phyloP scores from a whole-genome alignment of 2,888 invertebrate genomes.

The Lottia gigantea region DNA sequence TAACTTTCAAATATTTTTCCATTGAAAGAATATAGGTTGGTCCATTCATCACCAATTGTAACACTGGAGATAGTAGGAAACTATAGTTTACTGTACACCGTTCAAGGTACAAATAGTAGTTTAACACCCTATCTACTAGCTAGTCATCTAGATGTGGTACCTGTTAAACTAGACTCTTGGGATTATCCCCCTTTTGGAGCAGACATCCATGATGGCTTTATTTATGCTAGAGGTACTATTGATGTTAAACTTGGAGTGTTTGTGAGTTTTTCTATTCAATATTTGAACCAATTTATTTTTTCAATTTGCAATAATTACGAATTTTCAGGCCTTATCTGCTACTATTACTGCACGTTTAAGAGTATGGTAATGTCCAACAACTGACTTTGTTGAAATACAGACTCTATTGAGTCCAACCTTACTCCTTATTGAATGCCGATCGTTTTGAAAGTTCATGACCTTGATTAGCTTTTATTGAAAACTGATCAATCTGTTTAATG shows the following conservation, averaged over 20 bases:
- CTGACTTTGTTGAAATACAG: too few species aligned
- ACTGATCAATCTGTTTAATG: too few species aligned
- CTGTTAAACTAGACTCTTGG: constrained; percentile 57
- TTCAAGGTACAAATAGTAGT: constrained; percentile 64
- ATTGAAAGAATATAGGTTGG: constrained; percentile 43
- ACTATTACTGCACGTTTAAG: too few species aligned
- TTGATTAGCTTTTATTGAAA: too few species aligned
- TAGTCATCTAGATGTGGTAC: constrained; percentile 72
- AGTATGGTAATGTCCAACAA: too few species aligned
- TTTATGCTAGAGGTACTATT: constrained; percentile 71
- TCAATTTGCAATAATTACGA: too few species aligned
- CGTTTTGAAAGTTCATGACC: too few species aligned
- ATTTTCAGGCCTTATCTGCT: too few species aligned
- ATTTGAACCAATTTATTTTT: too few species aligned
- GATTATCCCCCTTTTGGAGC: constrained; percentile 69
- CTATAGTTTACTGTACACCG: constrained; percentile 69
- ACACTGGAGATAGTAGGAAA: constrained; percentile 57
- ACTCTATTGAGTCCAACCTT: too few species aligned
- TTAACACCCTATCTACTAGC: constrained; percentile 70
- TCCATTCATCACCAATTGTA: constrained; percentile 55
- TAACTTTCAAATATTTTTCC: background rate
- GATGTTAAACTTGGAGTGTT: constrained; percentile 71
- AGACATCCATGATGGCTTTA: constrained; percentile 67
- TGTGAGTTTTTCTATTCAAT: constrained; percentile 52
- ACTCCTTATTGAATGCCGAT: too few species aligned